phyloP scores from a whole-genome alignment of 2,888 invertebrate genomes.

The Brenthis ino region DNA sequence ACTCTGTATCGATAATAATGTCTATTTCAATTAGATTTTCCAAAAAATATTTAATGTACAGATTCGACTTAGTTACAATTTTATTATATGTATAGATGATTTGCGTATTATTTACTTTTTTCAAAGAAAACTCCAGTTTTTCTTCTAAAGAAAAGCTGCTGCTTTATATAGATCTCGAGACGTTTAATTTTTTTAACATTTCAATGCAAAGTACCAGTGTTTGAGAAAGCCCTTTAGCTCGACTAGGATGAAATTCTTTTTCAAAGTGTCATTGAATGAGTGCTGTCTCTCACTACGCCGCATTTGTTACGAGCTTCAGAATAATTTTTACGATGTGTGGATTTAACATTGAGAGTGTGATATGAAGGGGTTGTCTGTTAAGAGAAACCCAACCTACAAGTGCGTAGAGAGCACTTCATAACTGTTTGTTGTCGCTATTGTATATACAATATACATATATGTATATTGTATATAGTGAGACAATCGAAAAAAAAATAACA shows the following conservation, averaged over 20 bases:
- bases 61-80: no score
- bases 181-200: constrained; percentile 38
- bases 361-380: constrained; percentile 5
- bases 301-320: constrained; percentile 44
- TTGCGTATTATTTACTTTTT: no score
- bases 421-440: background rate
- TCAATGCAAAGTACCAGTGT: constrained; percentile 42
- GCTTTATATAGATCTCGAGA: constrained; percentile 34
- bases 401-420: background rate
- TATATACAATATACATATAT: background rate
- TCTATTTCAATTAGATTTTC: no score
- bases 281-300: constrained; percentile 41
- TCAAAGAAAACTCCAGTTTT: no score
- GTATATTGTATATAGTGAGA: no score
- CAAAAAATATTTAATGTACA: no score
- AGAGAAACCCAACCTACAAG: background rate
- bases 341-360: constrained; percentile 23
- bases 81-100: no score
- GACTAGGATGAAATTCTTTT: constrained; percentile 42
- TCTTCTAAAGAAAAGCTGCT: constrained; percentile 2
- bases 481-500: no score
- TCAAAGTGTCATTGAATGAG: constrained; percentile 44
- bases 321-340: constrained; percentile 45
- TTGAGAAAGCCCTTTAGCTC: constrained; percentile 39
- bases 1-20: no score